Evolutionary conservation across 2,113 vertebrate species (phyloP).

Genomic region (Sitta europaea): DNA sequence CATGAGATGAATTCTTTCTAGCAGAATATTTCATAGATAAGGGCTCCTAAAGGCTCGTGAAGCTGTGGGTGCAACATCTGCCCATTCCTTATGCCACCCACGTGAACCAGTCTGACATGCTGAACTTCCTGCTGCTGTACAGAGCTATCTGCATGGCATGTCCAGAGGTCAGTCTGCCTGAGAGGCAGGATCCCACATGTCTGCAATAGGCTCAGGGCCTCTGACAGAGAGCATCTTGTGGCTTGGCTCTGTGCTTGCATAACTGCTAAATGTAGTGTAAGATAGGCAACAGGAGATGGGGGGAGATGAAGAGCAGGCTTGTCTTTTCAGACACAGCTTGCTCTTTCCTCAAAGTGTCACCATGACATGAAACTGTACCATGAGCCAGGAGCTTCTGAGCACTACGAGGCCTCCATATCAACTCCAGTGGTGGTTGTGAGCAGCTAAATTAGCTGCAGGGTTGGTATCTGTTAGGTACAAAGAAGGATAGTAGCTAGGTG

Average conservation of each 20-base stretch:
- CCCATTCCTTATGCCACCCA: background rate
- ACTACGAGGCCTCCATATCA: background rate
- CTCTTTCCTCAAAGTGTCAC: background rate
- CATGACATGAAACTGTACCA: background rate
- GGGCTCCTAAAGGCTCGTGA: background rate
- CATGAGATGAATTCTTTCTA: background rate
- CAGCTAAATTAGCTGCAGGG: background rate
- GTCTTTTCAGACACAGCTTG: background rate
- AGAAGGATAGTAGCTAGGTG: background rate
- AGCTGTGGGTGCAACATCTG: background rate
- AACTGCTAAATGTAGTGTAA: background rate
- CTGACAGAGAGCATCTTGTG: rapidly evolving
- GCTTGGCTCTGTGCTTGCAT: background rate
- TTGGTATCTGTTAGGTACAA: background rate
- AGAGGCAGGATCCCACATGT: background rate
- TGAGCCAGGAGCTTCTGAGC: background rate
- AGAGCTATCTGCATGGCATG: background rate
- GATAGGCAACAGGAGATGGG: background rate
- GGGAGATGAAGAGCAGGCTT: background rate
- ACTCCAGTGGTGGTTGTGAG: background rate
- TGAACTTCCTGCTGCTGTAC: background rate
- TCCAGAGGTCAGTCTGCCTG: background rate
- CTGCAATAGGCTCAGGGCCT: background rate
- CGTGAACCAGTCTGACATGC: background rate
- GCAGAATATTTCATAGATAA: background rate